A percentile compares a stretch with the other conserved stretches of the same genome.
These are phyloP conservation scores for Myotis yumanensis DNA, from an alignment of 2,113 vertebrate genomes.

Conservation along the genomic window DNA sequence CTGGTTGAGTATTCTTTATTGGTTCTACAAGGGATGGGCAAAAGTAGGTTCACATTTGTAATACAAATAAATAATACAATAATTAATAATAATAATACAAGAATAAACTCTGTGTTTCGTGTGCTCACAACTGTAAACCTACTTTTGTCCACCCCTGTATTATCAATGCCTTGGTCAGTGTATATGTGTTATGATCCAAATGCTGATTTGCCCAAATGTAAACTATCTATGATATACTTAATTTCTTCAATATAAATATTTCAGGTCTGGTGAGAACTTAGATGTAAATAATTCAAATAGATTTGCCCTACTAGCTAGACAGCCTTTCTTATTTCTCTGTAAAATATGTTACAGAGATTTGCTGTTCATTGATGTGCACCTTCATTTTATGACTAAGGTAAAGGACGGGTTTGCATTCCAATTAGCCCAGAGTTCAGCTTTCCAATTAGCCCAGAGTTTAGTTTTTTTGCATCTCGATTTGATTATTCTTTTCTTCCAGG, in stretches of 20 bases:
- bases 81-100: not conserved
- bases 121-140: not conserved
- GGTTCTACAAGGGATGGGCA: not conserved
- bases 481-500: conserved; percentile 43
- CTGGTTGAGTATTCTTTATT: conserved; percentile 22
- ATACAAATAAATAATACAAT: not conserved
- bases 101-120: not conserved
- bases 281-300: conserved; percentile 18
- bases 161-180: not conserved
- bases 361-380: not conserved
- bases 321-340: conserved; percentile 26
- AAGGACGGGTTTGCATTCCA: conserved; percentile 12
- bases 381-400: conserved; percentile 47
- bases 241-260: conserved; percentile 29
- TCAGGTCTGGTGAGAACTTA: conserved; percentile 47
- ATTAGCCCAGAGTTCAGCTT: not conserved
- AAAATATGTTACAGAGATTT: conserved; percentile 15
- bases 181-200: not conserved
- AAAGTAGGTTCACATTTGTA: not conserved
- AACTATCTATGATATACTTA: conserved; percentile 1
- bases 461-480: not conserved
- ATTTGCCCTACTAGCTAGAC: not conserved
- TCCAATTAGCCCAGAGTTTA: not conserved
- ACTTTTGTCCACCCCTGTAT: not conserved
- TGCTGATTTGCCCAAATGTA: conserved; percentile 38